These are phyloP conservation scores for Chironomus riparius DNA, from an alignment of 2,888 invertebrate genomes.

Conservation along the genomic window DNA sequence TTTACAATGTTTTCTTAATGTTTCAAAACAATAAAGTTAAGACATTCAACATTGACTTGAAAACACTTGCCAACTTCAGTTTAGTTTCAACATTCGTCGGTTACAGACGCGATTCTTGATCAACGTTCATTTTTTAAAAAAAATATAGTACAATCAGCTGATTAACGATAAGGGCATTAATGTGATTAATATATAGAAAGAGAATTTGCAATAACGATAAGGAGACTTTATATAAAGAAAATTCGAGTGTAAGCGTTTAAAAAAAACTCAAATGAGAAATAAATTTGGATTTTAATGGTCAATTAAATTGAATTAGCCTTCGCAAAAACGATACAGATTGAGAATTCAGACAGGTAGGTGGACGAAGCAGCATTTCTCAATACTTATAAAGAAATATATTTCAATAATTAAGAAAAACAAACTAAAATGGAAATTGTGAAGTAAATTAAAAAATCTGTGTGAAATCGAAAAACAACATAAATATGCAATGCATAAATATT, in stretches of 20 bases:
- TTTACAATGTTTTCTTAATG: too few relatives aligned
- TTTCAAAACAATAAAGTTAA: too few relatives aligned
- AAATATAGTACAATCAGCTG: background rate
- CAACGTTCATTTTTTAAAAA: background rate
- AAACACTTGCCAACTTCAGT: background rate
- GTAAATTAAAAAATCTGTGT: background rate
- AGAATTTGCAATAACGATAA: background rate
- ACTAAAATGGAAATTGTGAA: too few relatives aligned
- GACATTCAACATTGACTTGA: too few relatives aligned
- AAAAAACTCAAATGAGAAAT: background rate
- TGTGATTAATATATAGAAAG: background rate
- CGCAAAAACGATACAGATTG: background rate
- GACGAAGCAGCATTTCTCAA: background rate
- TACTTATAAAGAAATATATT: background rate
- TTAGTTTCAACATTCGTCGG: background rate
- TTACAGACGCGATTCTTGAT: background rate
- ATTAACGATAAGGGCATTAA: background rate
- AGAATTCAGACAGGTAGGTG: background rate
- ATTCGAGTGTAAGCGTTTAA: background rate
- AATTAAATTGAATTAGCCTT: background rate
- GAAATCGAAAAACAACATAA: background rate
- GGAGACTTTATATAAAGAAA: too few relatives aligned
- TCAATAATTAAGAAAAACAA: background rate
- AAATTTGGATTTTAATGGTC: background rate
- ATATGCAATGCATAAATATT: background rate